A percentile compares a stretch with the other conserved stretches of the same genome.
These are phyloP conservation scores for Platorchestia sp. DNA, from an alignment of 1,140 invertebrate genomes.

Conservation along the genomic window DNA sequence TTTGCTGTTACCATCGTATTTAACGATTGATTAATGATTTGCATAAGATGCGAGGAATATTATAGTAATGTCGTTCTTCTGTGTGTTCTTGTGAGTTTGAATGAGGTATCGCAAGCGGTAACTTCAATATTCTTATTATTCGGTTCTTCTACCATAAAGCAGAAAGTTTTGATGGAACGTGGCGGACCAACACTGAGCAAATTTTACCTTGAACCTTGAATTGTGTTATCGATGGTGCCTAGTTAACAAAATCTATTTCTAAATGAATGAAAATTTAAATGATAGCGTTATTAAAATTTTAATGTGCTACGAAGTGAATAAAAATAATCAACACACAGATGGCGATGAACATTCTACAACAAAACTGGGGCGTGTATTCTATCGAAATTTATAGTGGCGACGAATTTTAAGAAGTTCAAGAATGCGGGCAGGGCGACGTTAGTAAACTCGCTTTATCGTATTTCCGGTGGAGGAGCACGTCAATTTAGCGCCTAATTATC, in stretches of 20 bases:
- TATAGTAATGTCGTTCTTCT: background rate
- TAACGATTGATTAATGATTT: background rate
- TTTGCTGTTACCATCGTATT: background rate
- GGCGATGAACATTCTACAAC: background rate
- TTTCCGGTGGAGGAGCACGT: background rate
- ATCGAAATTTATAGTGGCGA: background rate
- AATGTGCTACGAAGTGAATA: background rate
- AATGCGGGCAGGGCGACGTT: background rate
- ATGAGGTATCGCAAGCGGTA: background rate
- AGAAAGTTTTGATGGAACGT: background rate
- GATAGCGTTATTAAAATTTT: background rate
- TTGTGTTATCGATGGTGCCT: background rate
- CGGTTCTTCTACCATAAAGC: background rate
- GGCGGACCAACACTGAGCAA: background rate
- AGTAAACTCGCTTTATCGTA: background rate
- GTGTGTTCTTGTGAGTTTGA: background rate
- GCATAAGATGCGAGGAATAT: background rate
- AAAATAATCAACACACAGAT: background rate
- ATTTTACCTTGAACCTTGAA: background rate
- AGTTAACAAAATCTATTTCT: background rate
- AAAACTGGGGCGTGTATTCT: background rate
- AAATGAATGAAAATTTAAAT: background rate
- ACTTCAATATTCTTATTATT: background rate
- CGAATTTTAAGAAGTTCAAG: background rate
- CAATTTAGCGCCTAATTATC: background rate